phyloP scores from a whole-genome alignment of 2,888 invertebrate genomes.

The Deladenus siricidicola region DNA sequence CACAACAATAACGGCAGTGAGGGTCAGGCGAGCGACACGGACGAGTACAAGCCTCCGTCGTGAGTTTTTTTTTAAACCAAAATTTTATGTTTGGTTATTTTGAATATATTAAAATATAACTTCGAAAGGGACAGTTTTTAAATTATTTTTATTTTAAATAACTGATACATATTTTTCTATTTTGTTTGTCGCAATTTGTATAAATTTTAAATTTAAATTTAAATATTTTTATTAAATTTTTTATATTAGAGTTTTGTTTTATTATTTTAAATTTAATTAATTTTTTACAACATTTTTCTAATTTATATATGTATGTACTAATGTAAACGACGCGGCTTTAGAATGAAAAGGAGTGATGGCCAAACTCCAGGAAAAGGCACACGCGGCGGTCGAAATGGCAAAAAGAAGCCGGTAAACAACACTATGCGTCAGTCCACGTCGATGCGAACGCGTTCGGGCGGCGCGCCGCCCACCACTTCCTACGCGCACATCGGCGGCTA shows the following conservation, averaged over 20 bases:
- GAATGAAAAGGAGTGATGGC: constrained; percentile 4
- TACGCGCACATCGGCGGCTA: constrained; percentile 5
- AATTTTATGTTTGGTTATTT: too few species aligned
- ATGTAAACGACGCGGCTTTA: constrained; percentile 13
- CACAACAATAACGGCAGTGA: background rate
- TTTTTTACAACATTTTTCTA: too few species aligned
- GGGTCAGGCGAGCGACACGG: constrained; percentile 17
- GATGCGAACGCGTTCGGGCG: constrained; percentile 30
- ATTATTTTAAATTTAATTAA: too few species aligned
- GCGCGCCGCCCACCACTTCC: constrained; percentile 27
- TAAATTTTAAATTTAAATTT: too few species aligned
- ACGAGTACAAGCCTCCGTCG: constrained; percentile 21
- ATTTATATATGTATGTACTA: background rate
- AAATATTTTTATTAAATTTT: too few species aligned
- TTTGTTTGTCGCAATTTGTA: too few species aligned
- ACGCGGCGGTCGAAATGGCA: constrained; percentile 15
- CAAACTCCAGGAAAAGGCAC: constrained; percentile 13
- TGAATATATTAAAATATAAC: too few species aligned
- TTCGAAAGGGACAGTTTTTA: too few species aligned
- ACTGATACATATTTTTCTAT: too few species aligned
- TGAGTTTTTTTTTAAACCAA: constrained; percentile 8
- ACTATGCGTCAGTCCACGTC: constrained; percentile 2
- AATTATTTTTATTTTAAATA: too few species aligned
- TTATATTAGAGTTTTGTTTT: too few species aligned
- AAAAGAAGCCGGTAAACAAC: constrained; percentile 17